A percentile compares a stretch with the other conserved stretches of the same genome.
phyloP scores from a whole-genome alignment of 2,113 vertebrate species.

The Fukomys damarensis region DNA sequence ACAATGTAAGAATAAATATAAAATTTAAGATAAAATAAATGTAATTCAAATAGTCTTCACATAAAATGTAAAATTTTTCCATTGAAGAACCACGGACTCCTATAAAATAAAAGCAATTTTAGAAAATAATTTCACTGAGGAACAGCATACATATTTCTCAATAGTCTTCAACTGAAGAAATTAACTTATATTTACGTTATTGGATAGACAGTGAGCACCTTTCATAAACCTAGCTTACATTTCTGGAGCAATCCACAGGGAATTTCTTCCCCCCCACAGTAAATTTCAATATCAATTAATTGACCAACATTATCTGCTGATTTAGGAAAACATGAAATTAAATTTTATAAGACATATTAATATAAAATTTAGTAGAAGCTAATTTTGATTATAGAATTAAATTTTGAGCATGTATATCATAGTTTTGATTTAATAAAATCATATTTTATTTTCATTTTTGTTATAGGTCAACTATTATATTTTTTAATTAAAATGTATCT shows the following conservation, averaged over 20 bases:
- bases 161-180: background rate
- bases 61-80: background rate
- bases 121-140: background rate
- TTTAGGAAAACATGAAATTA: background rate
- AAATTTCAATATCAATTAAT: background rate
- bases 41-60: background rate
- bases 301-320: background rate
- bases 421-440: background rate
- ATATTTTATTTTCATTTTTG: background rate
- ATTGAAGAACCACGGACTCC: background rate
- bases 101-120: background rate
- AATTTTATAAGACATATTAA: background rate
- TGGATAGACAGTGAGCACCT: background rate
- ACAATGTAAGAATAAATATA: background rate
- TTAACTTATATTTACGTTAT: background rate
- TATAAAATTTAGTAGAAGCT: background rate
- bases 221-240: background rate
- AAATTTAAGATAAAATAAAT: background rate
- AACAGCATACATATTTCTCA: background rate
- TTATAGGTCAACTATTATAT: background rate
- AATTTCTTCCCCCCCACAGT: background rate
- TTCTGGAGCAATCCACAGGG: background rate
- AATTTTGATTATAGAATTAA: background rate
- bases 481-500: background rate
- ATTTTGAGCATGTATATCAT: background rate